Evolutionary conservation across 2,888 invertebrate species (phyloP).

Genomic region (Hirtodrosophila cameraria): DNA sequence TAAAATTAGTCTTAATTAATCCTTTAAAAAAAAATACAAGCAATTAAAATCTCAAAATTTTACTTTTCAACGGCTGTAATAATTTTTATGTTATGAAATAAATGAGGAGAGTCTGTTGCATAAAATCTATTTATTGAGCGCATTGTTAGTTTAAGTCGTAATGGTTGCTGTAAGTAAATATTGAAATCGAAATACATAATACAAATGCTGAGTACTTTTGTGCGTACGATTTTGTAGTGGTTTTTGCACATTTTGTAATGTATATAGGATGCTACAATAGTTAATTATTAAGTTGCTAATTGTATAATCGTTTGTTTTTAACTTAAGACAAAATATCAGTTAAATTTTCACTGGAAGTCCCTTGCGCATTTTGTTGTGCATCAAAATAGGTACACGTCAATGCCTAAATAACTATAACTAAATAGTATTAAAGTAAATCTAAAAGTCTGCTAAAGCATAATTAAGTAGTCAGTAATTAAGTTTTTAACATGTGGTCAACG

Average conservation of each 20-base stretch:
- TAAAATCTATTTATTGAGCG: slow-evolving; percentile 82
- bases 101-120: slow-evolving; percentile 4
- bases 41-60: too few relatives aligned
- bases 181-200: slow-evolving; percentile 52
- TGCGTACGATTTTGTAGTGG: slow-evolving; percentile 37
- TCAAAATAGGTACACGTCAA: slow-evolving; percentile 27
- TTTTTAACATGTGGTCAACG: slow-evolving; percentile 51
- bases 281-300: slow-evolving; percentile 8
- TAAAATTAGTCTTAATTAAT: too few relatives aligned
- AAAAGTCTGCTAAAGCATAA: slow-evolving; percentile 58
- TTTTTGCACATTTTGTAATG: slow-evolving; percentile 12
- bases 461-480: slow-evolving; percentile 72
- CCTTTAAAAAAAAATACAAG: too few relatives aligned
- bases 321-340: slow-evolving; percentile 64
- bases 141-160: slow-evolving; percentile 70
- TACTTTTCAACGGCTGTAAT: too few relatives aligned
- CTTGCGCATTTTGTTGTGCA: slow-evolving; percentile 73
- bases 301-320: slow-evolving; percentile 13
- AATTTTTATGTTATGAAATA: too few relatives aligned
- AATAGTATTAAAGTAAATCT: slow-evolving; percentile 14
- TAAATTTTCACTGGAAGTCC: slow-evolving; percentile 81
- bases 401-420: slow-evolving; percentile 32
- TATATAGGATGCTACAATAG: slow-evolving; percentile 18
- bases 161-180: slow-evolving; percentile 71
- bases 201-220: slow-evolving; percentile 58